Evolutionary conservation across 2,797 vertebrate species (phyloP).

Genomic region (Chelon labrosus): DNA sequence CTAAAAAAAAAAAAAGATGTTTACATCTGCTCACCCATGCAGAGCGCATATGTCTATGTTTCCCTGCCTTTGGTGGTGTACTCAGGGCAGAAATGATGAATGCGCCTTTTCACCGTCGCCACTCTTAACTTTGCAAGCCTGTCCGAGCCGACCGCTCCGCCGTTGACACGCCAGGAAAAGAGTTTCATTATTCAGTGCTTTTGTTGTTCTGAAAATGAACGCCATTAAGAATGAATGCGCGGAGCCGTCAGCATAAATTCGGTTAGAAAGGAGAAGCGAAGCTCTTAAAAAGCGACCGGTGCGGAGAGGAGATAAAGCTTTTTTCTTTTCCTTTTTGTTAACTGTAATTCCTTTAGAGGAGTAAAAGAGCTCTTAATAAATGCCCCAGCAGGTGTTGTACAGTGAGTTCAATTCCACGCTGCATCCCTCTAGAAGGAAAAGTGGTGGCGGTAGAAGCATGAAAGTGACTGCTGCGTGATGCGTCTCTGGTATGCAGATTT

Average conservation of each 20-base stretch:
- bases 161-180: conserved; percentile 45
- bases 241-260: conserved; percentile 46
- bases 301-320: conserved; percentile 45
- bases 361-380: conserved; percentile 51
- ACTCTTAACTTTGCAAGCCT: conserved; percentile 49
- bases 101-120: conserved; percentile 55
- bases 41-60: conserved; percentile 47
- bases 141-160: conserved; percentile 33
- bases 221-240: conserved; percentile 60
- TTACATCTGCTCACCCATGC: conserved; percentile 65
- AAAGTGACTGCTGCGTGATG: neutral
- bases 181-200: conserved; percentile 63
- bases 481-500: conserved; percentile 22
- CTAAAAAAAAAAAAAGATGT: conserved; percentile 37
- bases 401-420: conserved; percentile 21
- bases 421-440: neutral
- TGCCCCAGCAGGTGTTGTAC: conserved; percentile 6
- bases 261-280: conserved; percentile 36
- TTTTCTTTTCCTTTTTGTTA: conserved; percentile 1
- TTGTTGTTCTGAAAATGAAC: conserved; percentile 65
- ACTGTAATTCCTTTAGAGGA: conserved; percentile 46
- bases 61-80: conserved; percentile 44
- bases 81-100: conserved; percentile 57
- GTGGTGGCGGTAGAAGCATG: neutral
- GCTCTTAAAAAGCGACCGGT: conserved; percentile 44